A percentile compares a stretch with the other conserved stretches of the same genome.
These are phyloP conservation scores for Adineta ricciae DNA, from an alignment of 2,888 invertebrate species.

Conservation along the genomic window DNA sequence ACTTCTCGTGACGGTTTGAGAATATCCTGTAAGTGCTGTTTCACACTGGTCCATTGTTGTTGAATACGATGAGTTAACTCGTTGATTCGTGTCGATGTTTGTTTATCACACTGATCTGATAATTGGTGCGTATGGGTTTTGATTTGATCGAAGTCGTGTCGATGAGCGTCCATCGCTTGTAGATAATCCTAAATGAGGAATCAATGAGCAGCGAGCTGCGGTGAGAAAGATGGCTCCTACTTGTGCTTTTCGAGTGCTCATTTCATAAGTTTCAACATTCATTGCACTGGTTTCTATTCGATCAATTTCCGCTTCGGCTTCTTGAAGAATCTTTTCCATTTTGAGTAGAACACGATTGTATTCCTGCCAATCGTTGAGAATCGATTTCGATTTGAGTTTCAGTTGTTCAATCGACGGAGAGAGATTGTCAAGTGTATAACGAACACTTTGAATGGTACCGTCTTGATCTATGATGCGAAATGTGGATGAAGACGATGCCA, in stretches of 20 bases:
- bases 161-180: neutral
- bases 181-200: neutral
- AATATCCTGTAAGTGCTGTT: neutral
- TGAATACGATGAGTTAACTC: neutral
- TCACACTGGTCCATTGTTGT: neutral
- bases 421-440: neutral
- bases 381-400: neutral
- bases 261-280: constrained; percentile 20
- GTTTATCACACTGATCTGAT: neutral
- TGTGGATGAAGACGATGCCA: neutral
- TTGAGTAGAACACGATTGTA: neutral
- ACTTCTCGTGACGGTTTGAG: neutral
- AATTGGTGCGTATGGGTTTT: neutral
- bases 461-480: constrained; percentile 11
- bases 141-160: neutral
- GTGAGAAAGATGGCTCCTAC: neutral
- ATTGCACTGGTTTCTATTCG: neutral
- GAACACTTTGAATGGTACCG: neutral
- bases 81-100: neutral
- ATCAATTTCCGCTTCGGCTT: constrained; percentile 10
- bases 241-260: constrained; percentile 18
- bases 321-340: neutral
- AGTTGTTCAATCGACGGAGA: neutral
- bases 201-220: too few relatives aligned
- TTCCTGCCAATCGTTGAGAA: constrained; percentile 7